Evolutionary conservation across 2,797 vertebrate species (phyloP), one percentile per base, ranked within the genome.

Genomic region (Falco rusticolus): DNA sequence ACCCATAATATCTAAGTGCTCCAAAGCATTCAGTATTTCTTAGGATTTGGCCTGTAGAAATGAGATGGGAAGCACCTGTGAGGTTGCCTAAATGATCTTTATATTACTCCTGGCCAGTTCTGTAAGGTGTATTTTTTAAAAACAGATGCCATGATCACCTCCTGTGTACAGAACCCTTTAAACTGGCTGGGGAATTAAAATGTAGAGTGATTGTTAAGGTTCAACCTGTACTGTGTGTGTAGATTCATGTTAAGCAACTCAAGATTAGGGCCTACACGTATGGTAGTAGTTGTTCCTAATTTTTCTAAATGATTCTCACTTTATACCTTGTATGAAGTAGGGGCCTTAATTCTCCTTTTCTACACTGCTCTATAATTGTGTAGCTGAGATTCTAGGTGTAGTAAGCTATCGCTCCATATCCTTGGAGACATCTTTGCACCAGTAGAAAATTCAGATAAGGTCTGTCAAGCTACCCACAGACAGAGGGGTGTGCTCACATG

Each of bases 281-380:
- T 0, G 0, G 15, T 60, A 64, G 16, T 17, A 74, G 21, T 7
- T n/a, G 18, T 53, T n/a, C 14, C 6, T 54, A 29, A 29, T 37
- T 88, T 88, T 54, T 61, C 24, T 43, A 34, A 63, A 61, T 25
- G 3, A 43, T 51, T 69, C 41, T 81, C 26, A 70, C 2, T 43
- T 77, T 29, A 59, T 74, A 33, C 12, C 19, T 66, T 48, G 12
- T 63, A n/a, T 8, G 11, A 75, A 51, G 6, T 14, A 60, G 20
- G 8, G 25, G 4, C 25, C 57, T 65, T 82, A 33, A 24, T 47
- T 64, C 31, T 61, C 9, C 16, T 61, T 86, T 79, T 60, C 19
- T 29, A 17, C 6, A 2, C 28, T 76, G 11, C 47, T 79, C 20
- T 33, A 31, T 82, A 69, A n/a, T 84, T 51, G 11, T 12, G 31